Conservation (phyloP, 1,140 invertebrate species). For the Andricus grossulariae region DNA sequence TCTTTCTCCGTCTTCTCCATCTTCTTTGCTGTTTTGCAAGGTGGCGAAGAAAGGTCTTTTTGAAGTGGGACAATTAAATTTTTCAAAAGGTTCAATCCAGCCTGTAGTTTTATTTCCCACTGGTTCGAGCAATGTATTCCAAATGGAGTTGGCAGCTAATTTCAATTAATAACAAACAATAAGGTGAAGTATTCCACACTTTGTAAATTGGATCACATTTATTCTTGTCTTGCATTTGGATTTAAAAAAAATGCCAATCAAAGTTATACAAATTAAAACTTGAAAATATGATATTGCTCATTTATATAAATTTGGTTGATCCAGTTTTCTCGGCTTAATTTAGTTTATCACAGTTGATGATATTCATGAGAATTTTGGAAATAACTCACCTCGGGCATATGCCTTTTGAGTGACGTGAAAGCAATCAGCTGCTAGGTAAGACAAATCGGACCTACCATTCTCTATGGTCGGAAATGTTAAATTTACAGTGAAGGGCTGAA, state of each 20-base stretch:
- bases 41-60: slow-evolving; percentile 70
- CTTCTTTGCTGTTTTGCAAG: slow-evolving; percentile 52
- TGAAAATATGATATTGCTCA: no score
- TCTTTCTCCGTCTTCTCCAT: background rate
- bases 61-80: slow-evolving; percentile 67
- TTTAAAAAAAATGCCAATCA: background rate
- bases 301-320: no score
- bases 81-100: slow-evolving; percentile 57
- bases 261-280: no score
- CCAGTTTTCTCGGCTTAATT: background rate
- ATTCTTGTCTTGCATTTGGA: background rate
- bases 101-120: slow-evolving; percentile 67
- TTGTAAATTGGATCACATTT: background rate
- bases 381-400: slow-evolving; percentile 76
- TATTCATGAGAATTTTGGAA: background rate
- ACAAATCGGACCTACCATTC: slow-evolving; percentile 75
- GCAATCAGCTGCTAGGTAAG: slow-evolving; percentile 82
- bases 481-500: slow-evolving; percentile 76
- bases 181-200: slow-evolving; percentile 30
- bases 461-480: slow-evolving; percentile 63
- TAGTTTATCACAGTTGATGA: background rate
- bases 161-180: slow-evolving; percentile 34
- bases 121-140: slow-evolving; percentile 80
- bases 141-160: slow-evolving; percentile 77
- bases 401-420: slow-evolving; percentile 83